Percentiles rank a stretch among this genome's conserved stretches.
phyloP scores from a whole-genome alignment of 2,113 vertebrate genomes.

The Microtus ochrogaster region DNA sequence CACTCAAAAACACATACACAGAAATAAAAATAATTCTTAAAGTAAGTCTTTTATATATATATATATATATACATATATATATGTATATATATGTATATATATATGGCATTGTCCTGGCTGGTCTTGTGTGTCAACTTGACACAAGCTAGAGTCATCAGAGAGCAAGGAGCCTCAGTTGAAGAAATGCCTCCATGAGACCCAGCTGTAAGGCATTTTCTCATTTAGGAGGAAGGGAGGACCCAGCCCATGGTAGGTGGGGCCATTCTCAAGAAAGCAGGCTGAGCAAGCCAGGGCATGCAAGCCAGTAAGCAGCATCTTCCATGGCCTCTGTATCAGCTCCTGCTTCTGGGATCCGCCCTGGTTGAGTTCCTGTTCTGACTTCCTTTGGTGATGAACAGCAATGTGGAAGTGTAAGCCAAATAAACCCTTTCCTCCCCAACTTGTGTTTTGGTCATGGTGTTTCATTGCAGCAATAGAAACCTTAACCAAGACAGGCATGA shows the following conservation, averaged over 20 bases:
- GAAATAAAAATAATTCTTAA: neutral
- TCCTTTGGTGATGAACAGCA: neutral
- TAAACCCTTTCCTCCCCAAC: neutral
- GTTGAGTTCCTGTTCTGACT: neutral
- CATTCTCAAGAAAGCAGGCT: neutral
- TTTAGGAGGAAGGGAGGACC: neutral
- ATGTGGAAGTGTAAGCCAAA: neutral
- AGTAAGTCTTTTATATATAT: neutral
- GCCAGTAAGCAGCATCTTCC: neutral
- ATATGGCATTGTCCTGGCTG: neutral
- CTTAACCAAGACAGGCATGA: neutral
- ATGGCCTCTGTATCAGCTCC: neutral
- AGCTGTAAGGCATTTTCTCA: neutral
- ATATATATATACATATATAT: too few relatives aligned
- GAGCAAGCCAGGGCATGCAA: neutral
- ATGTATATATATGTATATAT: too few relatives aligned
- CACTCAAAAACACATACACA: neutral
- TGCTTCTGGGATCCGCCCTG: neutral
- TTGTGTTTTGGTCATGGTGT: neutral
- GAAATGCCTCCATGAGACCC: neutral
- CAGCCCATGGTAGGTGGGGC: neutral
- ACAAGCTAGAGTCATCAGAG: too few relatives aligned
- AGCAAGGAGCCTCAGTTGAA: neutral
- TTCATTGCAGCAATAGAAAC: neutral
- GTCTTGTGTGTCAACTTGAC: neutral